Evolutionary conservation across 2,888 invertebrate genomes (phyloP), one percentile per base, ranked within the genome.

Genomic region (Melikaiella ostensackeni): DNA sequence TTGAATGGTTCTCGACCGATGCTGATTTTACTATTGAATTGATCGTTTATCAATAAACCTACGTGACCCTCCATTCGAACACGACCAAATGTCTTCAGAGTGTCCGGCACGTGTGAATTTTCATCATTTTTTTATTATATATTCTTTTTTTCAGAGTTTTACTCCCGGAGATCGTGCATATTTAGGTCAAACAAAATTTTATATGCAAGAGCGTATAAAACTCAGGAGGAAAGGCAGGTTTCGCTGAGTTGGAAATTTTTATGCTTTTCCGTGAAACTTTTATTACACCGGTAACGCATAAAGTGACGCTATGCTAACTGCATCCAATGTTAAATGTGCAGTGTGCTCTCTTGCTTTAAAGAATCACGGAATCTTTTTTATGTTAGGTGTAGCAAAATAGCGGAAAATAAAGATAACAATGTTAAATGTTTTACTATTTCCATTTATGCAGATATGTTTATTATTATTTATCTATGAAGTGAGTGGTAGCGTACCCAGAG

Each of bases 91-190:
- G 66, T 46, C 66, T 66, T 46, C 11, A 46, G 64, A 42, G 1
- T 66, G 27, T 66, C n/a, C 42, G 24, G 66, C 38, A 66, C 66
- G 66, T 66, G 66, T 46, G 66, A 66, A 66, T 74, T 75, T 50
- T n/a, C n/a, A n/a, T n/a, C 30, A 74, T 46, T 57, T 46, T 70
- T 42, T 70, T 75, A 70, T 64, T 30, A 21, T 62, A 35, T n/a
- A 30, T 35, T 35, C n/a, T n/a, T 62, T 62, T n/a, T 66, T 66
- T n/a, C 19, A n/a, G 27, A 46, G 66, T 27, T 66, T 66, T 66
- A 42, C 35, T 24, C 19, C 27, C 7, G 46, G 11, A 27, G 46
- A 46, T 27, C 19, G 19, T 1, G 42, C 33, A 6, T 11, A 50
- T 70, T 55, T 33, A 70, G 50, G 30, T 50, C 46, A 50, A 70